Percentiles rank a stretch among this genome's conserved stretches.
phyloP scores from a whole-genome alignment of 1,140 invertebrate species.

The Papilio glaucus region DNA sequence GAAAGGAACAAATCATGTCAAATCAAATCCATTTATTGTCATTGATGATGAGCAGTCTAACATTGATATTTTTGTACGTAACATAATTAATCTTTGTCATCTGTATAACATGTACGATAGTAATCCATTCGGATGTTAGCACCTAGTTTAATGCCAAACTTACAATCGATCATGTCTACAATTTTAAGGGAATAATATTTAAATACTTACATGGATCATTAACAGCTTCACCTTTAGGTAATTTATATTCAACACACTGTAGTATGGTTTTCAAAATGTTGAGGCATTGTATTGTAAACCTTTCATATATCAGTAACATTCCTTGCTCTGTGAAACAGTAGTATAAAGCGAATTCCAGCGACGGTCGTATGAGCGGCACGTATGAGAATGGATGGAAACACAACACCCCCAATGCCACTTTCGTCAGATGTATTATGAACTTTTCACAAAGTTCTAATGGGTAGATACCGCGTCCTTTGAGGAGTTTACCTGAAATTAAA shows the following conservation, averaged over 20 bases:
- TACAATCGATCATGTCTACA: too few relatives aligned
- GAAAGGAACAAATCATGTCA: too few relatives aligned
- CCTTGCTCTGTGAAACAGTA: constrained; percentile 94
- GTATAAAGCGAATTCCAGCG: constrained; percentile 91
- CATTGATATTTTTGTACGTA: too few relatives aligned
- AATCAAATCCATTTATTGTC: too few relatives aligned
- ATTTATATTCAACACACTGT: constrained; percentile 89
- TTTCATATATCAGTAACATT: constrained; percentile 90
- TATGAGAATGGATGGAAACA: constrained; percentile 91
- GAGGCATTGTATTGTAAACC: constrained; percentile 94
- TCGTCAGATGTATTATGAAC: constrained; percentile 91
- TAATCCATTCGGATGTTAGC: too few relatives aligned
- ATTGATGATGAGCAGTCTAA: too few relatives aligned
- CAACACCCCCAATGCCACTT: constrained; percentile 90
- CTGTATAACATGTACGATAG: too few relatives aligned
- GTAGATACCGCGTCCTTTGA: constrained; percentile 85
- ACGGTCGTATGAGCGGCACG: constrained; percentile 90
- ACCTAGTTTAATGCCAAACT: too few relatives aligned
- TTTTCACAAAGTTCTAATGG: constrained; percentile 89
- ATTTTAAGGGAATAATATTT: background rate
- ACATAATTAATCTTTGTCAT: too few relatives aligned
- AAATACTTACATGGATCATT: constrained; percentile 76
- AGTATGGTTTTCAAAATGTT: constrained; percentile 95
- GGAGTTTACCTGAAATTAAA: constrained; percentile 85
- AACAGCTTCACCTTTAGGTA: constrained; percentile 85